phyloP scores from a whole-genome alignment of 2,888 invertebrate genomes.

The Lithophane ornitopus region DNA sequence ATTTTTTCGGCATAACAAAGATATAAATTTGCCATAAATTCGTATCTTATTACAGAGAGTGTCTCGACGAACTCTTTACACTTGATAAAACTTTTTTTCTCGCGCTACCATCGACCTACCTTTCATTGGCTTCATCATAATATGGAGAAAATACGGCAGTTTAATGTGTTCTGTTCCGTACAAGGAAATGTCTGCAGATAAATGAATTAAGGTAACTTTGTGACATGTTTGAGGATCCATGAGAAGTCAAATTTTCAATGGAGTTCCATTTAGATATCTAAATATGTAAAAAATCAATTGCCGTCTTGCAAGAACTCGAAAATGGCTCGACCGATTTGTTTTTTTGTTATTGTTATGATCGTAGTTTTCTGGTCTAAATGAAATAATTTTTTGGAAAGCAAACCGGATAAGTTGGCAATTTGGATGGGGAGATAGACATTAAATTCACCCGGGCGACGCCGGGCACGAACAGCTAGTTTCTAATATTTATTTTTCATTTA shows the following conservation, averaged over 20 bases:
- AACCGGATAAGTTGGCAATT: too few species aligned
- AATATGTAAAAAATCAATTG: too few species aligned
- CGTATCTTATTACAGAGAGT: constrained; percentile 75
- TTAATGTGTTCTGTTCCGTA: constrained; percentile 60
- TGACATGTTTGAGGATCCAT: constrained; percentile 24
- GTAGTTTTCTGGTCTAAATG: too few species aligned
- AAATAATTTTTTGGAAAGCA: too few species aligned
- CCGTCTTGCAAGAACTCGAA: too few species aligned
- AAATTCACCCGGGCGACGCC: too few species aligned
- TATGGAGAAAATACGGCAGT: constrained; percentile 57
- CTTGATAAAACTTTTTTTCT: constrained; percentile 79
- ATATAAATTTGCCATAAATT: constrained; percentile 78
- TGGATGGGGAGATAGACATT: too few species aligned
- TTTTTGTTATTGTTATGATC: too few species aligned
- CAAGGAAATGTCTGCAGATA: constrained; percentile 64
- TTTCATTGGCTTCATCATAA: constrained; percentile 55
- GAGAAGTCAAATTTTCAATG: constrained; percentile 26
- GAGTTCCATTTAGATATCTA: not conserved
- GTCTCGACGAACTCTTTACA: constrained; percentile 76
- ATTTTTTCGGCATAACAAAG: constrained; percentile 74
- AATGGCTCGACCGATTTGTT: too few species aligned
- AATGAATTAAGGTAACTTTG: constrained; percentile 37
- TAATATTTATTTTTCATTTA: too few species aligned
- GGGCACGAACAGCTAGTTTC: too few species aligned
- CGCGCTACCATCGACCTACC: constrained; percentile 55